These are phyloP conservation scores for Centrocercus urophasianus DNA, from an alignment of 2,113 vertebrate genomes.

Conservation along the genomic window DNA sequence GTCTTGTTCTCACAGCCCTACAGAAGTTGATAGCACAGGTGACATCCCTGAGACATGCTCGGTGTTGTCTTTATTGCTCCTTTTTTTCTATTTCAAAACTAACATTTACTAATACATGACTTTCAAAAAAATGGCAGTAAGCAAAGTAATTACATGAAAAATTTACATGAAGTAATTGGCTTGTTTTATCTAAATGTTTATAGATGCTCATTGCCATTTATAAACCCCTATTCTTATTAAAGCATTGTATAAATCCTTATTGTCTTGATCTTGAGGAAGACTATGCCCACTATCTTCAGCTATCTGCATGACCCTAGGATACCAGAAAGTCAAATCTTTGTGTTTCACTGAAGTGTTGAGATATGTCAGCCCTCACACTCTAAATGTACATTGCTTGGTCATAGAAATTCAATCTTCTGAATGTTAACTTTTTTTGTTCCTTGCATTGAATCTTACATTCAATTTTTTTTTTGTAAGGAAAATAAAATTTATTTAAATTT, in stretches of 20 bases:
- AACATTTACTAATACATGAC: conserved; percentile 49
- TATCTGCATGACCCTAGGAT: neutral
- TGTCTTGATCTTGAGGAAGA: neutral
- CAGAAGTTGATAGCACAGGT: conserved; percentile 89
- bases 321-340: neutral
- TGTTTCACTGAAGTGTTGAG: neutral
- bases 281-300: neutral
- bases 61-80: conserved; percentile 21
- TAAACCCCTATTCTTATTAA: neutral
- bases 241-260: neutral
- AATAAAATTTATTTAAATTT: neutral
- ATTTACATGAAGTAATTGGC: conserved; percentile 60
- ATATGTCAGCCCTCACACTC: neutral
- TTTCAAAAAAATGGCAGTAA: neutral
- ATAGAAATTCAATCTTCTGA: neutral
- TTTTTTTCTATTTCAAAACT: conserved; percentile 52
- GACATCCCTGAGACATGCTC: conserved; percentile 77
- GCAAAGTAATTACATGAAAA: neutral
- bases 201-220: conserved; percentile 15
- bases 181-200: conserved; percentile 1
- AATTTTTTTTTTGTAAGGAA: neutral
- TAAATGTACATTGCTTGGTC: neutral
- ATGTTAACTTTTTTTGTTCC: neutral
- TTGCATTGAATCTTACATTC: neutral
- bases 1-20: conserved; percentile 81